Base-by-base conservation (phyloP, 2,113 vertebrate genomes). In the Benitochromis conjunctus region DNA sequence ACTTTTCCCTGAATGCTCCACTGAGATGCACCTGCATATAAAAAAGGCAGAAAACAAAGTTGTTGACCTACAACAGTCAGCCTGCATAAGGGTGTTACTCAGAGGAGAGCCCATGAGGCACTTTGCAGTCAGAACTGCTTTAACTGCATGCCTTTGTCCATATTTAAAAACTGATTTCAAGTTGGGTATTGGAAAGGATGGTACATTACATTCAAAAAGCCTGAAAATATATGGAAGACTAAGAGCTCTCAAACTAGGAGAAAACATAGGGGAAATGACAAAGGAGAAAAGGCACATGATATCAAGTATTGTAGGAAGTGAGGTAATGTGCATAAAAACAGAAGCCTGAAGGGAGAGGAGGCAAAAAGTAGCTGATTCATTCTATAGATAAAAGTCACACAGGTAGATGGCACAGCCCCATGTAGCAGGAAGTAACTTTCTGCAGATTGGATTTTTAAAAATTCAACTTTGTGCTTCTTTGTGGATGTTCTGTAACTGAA, bases 31-130 rank as follows among this genome's bases (percentile, higher is more conserved):
- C 69, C 83, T 86, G 85, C 87, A 87, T 84, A 38, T 36, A 38
- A 80, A 88, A 60, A 88, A 56, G 78, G 57, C 46, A 76, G 83
- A 24, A 87, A 87, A 90, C 81, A 85, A 46, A 83, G 36, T 34
- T 79, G 82, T 84, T 89, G 88, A 87, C 88, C 80, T 88, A 83
- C 79, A 93, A 90, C 84, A 90, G 85, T 90, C 81, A 76, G 56
- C 57, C 58, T 81, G 34, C 13, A 89, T 83, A 48, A 88, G 74
- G 57, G 66, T 80, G 64, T 58, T 55, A 89, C 78, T 76, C 38
- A 64, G 81, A 76, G 77, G 69, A 57, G 46, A 76, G 31, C 26
- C 46, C 86, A 86, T 41, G 71, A 91, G 81, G 31, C 80, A 24
- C 57, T 82, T 43, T 21, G 41, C 16, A 66, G 29, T 26, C 79